Evolutionary conservation across 2,113 vertebrate species (phyloP).

Genomic region (Zosterops hypoxanthus): DNA sequence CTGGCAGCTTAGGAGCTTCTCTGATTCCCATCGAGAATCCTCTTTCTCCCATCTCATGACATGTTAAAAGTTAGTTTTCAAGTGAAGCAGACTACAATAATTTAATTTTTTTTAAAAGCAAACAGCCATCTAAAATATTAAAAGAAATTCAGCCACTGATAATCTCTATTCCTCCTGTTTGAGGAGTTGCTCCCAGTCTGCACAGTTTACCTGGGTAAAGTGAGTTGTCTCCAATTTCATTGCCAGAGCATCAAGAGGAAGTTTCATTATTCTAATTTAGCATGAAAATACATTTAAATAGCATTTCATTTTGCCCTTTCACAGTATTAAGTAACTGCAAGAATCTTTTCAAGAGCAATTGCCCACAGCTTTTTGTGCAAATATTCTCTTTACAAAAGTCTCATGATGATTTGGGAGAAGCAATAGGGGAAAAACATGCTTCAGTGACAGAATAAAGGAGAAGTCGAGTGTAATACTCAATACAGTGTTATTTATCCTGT

Average conservation of each 20-base stretch:
- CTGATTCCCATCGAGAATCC: not conserved
- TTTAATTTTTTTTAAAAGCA: not conserved
- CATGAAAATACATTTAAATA: constrained; percentile 69
- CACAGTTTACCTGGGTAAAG: constrained; percentile 51
- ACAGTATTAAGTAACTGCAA: constrained; percentile 42
- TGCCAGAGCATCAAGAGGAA: not conserved
- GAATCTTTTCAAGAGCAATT: constrained; percentile 30
- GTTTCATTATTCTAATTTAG: constrained; percentile 45
- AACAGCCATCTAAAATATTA: not conserved
- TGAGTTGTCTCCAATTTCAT: constrained; percentile 28
- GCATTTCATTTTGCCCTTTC: constrained; percentile 60
- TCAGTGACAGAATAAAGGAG: constrained; percentile 37
- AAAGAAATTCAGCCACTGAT: not conserved
- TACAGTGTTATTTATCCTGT: constrained; percentile 33
- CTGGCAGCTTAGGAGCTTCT: not conserved
- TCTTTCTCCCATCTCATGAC: not conserved
- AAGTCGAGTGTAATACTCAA: constrained; percentile 20
- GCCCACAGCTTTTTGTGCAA: constrained; percentile 62
- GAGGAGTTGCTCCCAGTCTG: not conserved
- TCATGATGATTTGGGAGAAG: not conserved
- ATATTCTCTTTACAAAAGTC: constrained; percentile 11
- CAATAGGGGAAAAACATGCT: constrained; percentile 15
- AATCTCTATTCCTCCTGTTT: not conserved
- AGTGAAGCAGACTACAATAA: not conserved
- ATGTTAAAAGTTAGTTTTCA: not conserved